Percentiles rank a stretch among this genome's conserved stretches.
phyloP scores from a whole-genome alignment of 2,113 vertebrate species.

The Eubucco bourcierii region DNA sequence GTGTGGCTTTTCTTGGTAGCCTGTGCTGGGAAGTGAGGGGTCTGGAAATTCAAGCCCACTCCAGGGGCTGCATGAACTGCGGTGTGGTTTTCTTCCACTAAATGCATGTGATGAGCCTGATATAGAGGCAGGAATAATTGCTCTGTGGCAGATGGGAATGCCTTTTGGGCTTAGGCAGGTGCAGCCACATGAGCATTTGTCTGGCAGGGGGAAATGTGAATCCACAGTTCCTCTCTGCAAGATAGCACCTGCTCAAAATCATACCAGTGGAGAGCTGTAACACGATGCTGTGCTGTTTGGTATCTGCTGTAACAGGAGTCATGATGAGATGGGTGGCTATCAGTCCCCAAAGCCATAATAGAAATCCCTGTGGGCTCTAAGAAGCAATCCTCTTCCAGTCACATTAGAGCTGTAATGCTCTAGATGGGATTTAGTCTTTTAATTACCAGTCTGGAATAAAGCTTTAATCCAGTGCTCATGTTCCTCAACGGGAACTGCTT shows the following conservation, averaged over 20 bases:
- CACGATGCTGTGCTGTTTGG: not conserved
- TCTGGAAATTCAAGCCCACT: not conserved
- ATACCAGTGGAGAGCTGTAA: constrained; percentile 17
- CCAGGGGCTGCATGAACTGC: not conserved
- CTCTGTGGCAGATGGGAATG: not conserved
- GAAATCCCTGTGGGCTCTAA: constrained; percentile 41
- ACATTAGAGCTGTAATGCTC: constrained; percentile 55
- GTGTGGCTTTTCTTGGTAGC: not conserved
- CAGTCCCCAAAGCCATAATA: constrained; percentile 24
- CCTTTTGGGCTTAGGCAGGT: not conserved
- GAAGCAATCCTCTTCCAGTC: constrained; percentile 60
- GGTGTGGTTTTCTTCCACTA: not conserved
- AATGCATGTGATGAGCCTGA: not conserved
- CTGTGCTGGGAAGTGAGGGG: not conserved
- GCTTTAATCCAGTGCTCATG: constrained; percentile 50
- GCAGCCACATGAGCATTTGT: not conserved
- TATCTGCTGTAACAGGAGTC: constrained; percentile 33
- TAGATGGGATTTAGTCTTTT: constrained; percentile 66
- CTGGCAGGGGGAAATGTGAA: constrained; percentile 3
- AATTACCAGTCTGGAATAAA: constrained; percentile 63
- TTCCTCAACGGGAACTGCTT: constrained; percentile 45
- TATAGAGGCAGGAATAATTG: not conserved
- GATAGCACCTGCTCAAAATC: constrained; percentile 1
- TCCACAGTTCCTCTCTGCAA: not conserved
- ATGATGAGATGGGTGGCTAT: constrained; percentile 34